These are phyloP conservation scores for Arrhopalites spinosus DNA, from an alignment of 2,888 invertebrate genomes.

Conservation along the genomic window DNA sequence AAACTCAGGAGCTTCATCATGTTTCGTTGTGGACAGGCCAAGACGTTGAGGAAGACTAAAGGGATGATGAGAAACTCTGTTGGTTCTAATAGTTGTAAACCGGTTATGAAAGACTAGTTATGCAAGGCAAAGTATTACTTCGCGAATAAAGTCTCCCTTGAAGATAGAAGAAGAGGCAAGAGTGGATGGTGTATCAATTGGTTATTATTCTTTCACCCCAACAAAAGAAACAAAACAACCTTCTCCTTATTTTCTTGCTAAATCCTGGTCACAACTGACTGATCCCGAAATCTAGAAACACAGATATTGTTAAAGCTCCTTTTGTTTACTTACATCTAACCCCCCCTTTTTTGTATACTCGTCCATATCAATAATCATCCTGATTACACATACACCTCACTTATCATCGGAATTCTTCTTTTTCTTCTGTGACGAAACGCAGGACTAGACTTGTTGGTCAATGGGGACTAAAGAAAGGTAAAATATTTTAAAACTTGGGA, in stretches of 20 bases:
- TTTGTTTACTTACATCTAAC: not conserved
- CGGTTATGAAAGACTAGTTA: constrained; percentile 39
- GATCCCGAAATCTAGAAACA: constrained; percentile 39
- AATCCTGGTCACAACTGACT: constrained; percentile 38
- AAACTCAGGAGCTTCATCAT: constrained; percentile 24
- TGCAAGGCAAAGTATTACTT: constrained; percentile 31
- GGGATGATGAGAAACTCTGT: constrained; percentile 9
- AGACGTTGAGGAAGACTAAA: constrained; percentile 31
- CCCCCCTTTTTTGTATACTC: too few species aligned
- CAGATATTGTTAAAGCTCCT: constrained; percentile 17
- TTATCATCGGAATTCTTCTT: too few species aligned
- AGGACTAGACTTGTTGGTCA: too few species aligned
- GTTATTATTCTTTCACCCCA: not conserved
- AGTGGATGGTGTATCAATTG: not conserved
- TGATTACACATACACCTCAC: too few species aligned
- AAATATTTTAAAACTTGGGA: too few species aligned
- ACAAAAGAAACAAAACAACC: not conserved
- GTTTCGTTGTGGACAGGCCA: constrained; percentile 23
- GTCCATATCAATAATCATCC: too few species aligned
- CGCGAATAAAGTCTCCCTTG: too few species aligned
- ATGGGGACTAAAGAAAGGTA: too few species aligned
- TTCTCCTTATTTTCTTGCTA: constrained; percentile 10
- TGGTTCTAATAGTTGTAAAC: constrained; percentile 33
- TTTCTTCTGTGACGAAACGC: too few species aligned
- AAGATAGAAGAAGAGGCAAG: not conserved